Evolutionary conservation across 1,140 invertebrate genomes (phyloP).

Genomic region (Pentalonia nigronervosa): DNA sequence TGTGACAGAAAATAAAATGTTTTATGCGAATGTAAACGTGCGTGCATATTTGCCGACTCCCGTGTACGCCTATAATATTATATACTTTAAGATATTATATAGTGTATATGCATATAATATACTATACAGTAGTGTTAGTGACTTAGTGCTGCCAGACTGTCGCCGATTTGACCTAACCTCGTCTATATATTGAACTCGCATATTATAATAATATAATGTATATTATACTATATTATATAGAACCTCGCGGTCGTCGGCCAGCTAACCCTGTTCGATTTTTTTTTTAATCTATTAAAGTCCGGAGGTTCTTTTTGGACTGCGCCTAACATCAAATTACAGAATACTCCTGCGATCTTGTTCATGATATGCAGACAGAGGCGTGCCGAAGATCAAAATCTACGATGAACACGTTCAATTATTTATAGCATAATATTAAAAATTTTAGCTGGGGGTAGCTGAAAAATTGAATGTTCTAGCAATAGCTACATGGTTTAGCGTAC

Average conservation of each 20-base stretch:
- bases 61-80: not conserved
- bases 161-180: constrained; percentile 8
- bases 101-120: not conserved
- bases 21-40: constrained; percentile 20
- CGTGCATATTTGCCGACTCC: not conserved
- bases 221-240: no score
- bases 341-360: not conserved
- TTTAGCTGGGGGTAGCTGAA: not conserved
- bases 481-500: not conserved
- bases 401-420: not conserved
- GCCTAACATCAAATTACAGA: not conserved
- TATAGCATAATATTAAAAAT: not conserved
- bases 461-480: not conserved
- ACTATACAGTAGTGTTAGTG: not conserved
- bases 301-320: not conserved
- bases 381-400: not conserved
- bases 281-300: not conserved
- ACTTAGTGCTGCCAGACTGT: constrained; percentile 20
- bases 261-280: not conserved
- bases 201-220: not conserved
- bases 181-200: not conserved
- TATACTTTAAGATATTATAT: not conserved
- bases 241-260: no score
- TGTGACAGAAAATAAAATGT: constrained; percentile 14
- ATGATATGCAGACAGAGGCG: not conserved